phyloP scores from a whole-genome alignment of 2,888 invertebrate genomes.

The Euplexia lucipara region DNA sequence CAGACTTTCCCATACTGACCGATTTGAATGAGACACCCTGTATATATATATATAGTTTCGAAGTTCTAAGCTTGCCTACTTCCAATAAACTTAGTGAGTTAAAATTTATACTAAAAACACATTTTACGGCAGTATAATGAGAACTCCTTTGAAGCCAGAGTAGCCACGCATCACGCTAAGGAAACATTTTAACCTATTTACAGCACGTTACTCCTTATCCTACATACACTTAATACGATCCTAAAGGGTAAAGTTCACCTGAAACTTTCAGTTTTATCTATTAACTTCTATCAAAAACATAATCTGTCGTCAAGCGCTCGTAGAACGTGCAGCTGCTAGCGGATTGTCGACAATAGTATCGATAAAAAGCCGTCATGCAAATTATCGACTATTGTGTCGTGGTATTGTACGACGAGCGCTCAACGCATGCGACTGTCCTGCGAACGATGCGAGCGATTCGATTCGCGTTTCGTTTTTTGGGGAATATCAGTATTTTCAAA shows the following conservation, averaged over 20 bases:
- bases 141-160: constrained; percentile 37
- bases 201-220: constrained; percentile 1
- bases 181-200: constrained; percentile 33
- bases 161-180: constrained; percentile 33
- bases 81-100: constrained; percentile 8
- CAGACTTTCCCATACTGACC: too few species aligned
- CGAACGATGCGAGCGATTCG: constrained; percentile 80
- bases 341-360: constrained; percentile 80
- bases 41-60: constrained; percentile 22
- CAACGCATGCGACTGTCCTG: constrained; percentile 82
- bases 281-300: constrained; percentile 45
- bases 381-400: constrained; percentile 86
- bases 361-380: constrained; percentile 90
- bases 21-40: too few species aligned
- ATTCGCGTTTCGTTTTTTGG: constrained; percentile 81
- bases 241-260: background rate
- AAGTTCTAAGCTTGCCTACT: constrained; percentile 2
- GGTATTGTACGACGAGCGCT: constrained; percentile 77
- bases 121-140: constrained; percentile 43
- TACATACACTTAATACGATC: background rate
- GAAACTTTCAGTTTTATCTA: constrained; percentile 44
- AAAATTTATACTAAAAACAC: constrained; percentile 30
- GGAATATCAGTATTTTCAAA: constrained; percentile 74
- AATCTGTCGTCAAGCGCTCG: constrained; percentile 31
- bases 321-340: constrained; percentile 80